Percentiles rank a stretch among this genome's conserved stretches.
phyloP scores from a whole-genome alignment of 2,888 invertebrate genomes.

The Clunio marinus region DNA sequence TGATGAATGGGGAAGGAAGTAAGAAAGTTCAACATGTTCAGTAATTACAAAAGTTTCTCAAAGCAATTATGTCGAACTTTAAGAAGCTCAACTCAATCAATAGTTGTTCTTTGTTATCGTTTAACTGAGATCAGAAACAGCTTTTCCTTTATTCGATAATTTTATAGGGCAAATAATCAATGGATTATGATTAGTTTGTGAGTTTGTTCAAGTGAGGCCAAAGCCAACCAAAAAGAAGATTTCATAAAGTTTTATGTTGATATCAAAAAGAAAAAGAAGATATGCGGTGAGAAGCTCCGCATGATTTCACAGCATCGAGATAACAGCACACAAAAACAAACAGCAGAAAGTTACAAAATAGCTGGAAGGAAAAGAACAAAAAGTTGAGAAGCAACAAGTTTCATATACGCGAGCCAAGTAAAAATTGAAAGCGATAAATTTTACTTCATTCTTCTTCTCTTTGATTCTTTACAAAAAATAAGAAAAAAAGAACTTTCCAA shows the following conservation, averaged over 20 bases:
- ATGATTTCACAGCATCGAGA: constrained; percentile 20
- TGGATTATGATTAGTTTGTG: no score
- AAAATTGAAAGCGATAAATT: constrained; percentile 19
- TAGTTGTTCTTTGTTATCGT: background rate
- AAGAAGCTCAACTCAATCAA: background rate
- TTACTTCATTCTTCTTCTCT: background rate
- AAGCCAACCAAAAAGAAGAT: no score
- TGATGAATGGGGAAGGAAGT: background rate
- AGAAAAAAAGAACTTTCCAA: background rate
- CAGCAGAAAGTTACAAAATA: constrained; percentile 18
- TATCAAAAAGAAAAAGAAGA: background rate
- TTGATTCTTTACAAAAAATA: background rate
- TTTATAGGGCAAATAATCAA: no score
- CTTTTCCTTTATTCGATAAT: no score
- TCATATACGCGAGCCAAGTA: background rate
- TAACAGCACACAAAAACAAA: constrained; percentile 11
- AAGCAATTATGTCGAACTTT: constrained; percentile 28
- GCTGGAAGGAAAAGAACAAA: background rate
- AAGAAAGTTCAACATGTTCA: constrained; percentile 17
- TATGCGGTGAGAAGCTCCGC: background rate
- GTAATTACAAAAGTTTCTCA: constrained; percentile 16
- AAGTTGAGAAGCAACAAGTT: background rate
- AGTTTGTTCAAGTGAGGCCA: no score
- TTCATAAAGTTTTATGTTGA: no score
- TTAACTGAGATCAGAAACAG: background rate